Base-by-base conservation (phyloP, 2,797 vertebrate species). In the Mormyrus hasselquistii region DNA sequence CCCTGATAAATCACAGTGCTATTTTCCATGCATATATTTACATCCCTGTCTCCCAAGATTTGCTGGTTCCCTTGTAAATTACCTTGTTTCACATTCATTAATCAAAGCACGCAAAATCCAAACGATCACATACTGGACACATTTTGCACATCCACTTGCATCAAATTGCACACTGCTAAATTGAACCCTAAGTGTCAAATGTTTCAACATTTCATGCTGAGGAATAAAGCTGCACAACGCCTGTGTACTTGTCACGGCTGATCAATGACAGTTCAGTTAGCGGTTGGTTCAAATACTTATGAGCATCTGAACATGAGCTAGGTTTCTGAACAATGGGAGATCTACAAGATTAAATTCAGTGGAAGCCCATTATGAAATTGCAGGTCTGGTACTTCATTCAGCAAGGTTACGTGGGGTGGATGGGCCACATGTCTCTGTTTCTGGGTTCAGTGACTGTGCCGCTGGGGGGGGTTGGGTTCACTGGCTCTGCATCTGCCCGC, bases 371-470 rank as follows among this genome's bases (percentile, higher is more conserved):
- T 76, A 69, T 50, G 49, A 86, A 29, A 89, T 53, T 2, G 47
- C 41, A 88, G 73, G 38, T 50, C 88, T 79, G 87, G 22, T 44
- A 82, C 41, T n/a, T 53, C 52, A 86, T 83, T 49, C 79, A 4
- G 59, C 90, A 90, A 86, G 90, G 90, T 88, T 79, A 90, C 62
- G 25, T 79, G 62, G 88, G 57, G 59, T 52, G 52, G 53, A 82
- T 52, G 49, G 25, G 25, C 34, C 59, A 55, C 88, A 83, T 88
- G 41, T 84, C 62, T 87, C 83, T 62, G 41, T 19, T 83, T 84
- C 79, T 1, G 83, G 89, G 90, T 91, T 90, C 90, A 91, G 88
- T 87, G 87, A 88, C 88, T 90, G 86, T 87, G 55, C 88, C 50
- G 88, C 55, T 89, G 87, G 19, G 84, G 76, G 41, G 53, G 85